Base-by-base conservation (phyloP, 2,113 vertebrate genomes). In the Trichomycterus rosablanca region DNA sequence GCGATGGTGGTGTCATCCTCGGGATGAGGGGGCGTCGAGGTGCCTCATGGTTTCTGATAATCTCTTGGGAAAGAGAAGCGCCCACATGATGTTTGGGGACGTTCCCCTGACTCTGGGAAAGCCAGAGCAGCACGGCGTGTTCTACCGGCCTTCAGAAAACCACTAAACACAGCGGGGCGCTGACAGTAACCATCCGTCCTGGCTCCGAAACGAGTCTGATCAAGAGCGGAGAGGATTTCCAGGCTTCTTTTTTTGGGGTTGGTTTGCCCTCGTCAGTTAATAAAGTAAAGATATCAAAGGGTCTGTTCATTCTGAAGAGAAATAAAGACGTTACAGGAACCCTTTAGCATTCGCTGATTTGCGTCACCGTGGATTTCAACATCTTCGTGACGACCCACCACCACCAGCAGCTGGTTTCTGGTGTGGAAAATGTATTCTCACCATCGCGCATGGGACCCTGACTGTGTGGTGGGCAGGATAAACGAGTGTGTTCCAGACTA, bases 151-250 rank as follows among this genome's bases (percentile, higher is more conserved):
- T 63, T 12, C 51, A 56, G n/a, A 19, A 55, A 55, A 46, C 62
- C 62, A 56, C 62, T 56, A 56, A 65, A 65, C 53, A 65, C 62
- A 56, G 52, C 35, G 43, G 52, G 52, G 49, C 56, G n/a, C 52
- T 56, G 44, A 65, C 52, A 49, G 62, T 40, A 55, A 44, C 19
- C 42, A 64, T 64, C 55, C 54, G 56, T 56, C 28, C 52, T 56
- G 62, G 15, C 52, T 30, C 52, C 20, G 15, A 56, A 48, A 30
- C 19, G 23, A 40, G 32, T 32, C 56, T 15, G 32, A 48, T 28
- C 37, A n/a, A 55, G 19, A 45, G 19, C 30, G 18, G n/a, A 24
- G n/a, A 54, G 26, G 40, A 44, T 18, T 28, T 28, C 50, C 23
- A 23, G 16, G 23, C 48, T 61, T 50, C 45, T 32, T 22, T 12